Conservation (phyloP, 2,113 vertebrate species). For the Charina bottae region DNA sequence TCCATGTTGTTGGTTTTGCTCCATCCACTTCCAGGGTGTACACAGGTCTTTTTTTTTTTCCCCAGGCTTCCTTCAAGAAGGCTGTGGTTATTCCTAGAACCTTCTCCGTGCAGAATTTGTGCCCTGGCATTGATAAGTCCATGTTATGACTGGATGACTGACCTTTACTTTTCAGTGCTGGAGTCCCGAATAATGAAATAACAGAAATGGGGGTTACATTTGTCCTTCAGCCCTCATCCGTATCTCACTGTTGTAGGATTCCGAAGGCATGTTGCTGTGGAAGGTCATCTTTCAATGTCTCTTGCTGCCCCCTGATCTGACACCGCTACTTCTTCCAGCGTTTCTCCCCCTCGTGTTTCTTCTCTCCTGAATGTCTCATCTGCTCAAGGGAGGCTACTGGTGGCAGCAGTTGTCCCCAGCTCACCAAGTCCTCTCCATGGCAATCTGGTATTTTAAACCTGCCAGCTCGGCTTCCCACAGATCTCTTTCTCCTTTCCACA, state of each 20-base stretch:
- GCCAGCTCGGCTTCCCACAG: constrained; percentile 33
- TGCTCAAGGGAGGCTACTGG: not conserved
- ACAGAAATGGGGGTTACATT: too few species aligned
- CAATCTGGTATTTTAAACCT: constrained; percentile 6
- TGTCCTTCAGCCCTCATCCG: not conserved
- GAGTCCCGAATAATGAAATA: not conserved
- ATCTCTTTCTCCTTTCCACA: not conserved
- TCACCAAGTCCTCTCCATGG: constrained; percentile 23
- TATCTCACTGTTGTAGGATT: not conserved
- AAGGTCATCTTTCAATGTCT: not conserved
- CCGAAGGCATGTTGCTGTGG: too few species aligned
- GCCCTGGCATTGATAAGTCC: not conserved
- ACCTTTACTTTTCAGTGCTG: not conserved
- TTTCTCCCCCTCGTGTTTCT: not conserved
- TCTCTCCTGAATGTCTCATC: not conserved
- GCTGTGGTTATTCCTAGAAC: not conserved
- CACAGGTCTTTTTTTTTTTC: not conserved
- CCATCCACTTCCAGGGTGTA: not conserved
- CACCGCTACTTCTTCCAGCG: not conserved
- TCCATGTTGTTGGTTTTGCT: too few species aligned
- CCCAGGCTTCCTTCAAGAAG: not conserved
- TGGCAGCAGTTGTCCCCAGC: not conserved
- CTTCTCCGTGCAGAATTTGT: not conserved
- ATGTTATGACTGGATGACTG: not conserved
- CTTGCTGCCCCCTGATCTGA: not conserved